A percentile compares a stretch with the other conserved stretches of the same genome.
Evolutionary conservation across 2,113 vertebrate genomes (phyloP).

Genomic region (Grammomys dolichurus): DNA sequence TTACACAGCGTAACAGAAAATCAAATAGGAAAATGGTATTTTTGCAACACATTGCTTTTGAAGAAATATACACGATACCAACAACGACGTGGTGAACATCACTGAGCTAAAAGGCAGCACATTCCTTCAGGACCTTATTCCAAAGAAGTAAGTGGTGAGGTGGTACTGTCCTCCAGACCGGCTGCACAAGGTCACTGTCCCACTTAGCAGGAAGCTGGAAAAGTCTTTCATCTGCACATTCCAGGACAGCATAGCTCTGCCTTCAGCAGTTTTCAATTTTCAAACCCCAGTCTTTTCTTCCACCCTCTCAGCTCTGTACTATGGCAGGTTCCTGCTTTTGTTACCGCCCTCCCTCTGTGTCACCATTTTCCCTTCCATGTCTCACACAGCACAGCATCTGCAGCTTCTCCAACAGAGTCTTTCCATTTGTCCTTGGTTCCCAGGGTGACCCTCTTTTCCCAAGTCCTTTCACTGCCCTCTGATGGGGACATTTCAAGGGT

Average conservation of each 20-base stretch:
- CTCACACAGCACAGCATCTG: neutral
- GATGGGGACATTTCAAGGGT: neutral
- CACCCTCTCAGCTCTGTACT: neutral
- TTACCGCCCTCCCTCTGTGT: neutral
- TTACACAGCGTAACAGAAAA: constrained; percentile 1
- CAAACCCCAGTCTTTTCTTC: neutral
- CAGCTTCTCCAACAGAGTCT: neutral
- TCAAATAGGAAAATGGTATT: neutral
- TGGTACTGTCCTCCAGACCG: neutral
- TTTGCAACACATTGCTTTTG: neutral
- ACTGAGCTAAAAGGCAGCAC: neutral
- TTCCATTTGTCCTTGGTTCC: neutral
- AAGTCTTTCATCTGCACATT: neutral
- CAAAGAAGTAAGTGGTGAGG: neutral
- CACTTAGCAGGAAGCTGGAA: neutral
- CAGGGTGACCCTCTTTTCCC: neutral
- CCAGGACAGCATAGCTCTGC: neutral
- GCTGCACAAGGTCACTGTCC: neutral
- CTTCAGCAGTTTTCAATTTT: neutral
- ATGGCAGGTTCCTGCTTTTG: neutral
- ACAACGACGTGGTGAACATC: neutral
- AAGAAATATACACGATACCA: neutral
- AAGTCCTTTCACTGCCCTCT: neutral
- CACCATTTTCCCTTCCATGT: neutral
- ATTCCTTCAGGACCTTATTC: neutral